Evolutionary conservation across 2,888 invertebrate genomes (phyloP), one percentile per base, ranked within the genome.

Genomic region (Heterodera filipjevi): DNA sequence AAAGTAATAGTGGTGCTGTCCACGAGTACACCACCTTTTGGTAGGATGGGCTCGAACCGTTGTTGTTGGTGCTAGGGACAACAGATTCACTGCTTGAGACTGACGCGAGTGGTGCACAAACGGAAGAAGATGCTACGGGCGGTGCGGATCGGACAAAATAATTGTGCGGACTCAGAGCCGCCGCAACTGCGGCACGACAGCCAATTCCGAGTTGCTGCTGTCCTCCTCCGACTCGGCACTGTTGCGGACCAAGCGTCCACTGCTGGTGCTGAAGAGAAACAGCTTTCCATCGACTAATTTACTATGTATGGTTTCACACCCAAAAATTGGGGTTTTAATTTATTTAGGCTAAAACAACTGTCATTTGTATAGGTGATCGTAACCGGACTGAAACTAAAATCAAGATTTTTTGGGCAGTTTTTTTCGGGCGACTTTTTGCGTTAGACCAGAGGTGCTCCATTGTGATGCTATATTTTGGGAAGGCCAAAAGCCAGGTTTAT

Each of bases 121-220:
- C 53, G 22, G 64, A 75, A n/a, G 75, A 33, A 66, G 53, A 44
- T 75, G 75, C 16, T 32, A 3, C 30, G 14, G 64, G 10, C 10
- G 59, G 74, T 19, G 27, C 22, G 16, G 59, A 14, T 32, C 64
- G 64, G 30, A 19, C n/a, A 33, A 66, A 75, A 64, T 75, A 75
- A 64, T 75, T 75, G 16, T 75, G 75, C 6, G 75, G 75, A 64
- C 75, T 75, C 68, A 75, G 46, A 33, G 75, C 75, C 32, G 75
- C 75, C 66, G 44, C 39, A 66, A 53, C 64, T 64, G 75, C n/a
- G 64, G 75, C 66, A 66, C 75, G 16, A 66, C 64, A 6, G 75
- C 59, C 46, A 68, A 30, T 1, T 73, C 73, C 64, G n/a, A 49
- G 46, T 5, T 73, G 73, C 73, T 73, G 59, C 44, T 27, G 32